Percentiles rank a stretch among this genome's conserved stretches.
These are phyloP conservation scores for Hemiscyllium ocellatum DNA, from an alignment of 2,113 vertebrate genomes.

Conservation along the genomic window DNA sequence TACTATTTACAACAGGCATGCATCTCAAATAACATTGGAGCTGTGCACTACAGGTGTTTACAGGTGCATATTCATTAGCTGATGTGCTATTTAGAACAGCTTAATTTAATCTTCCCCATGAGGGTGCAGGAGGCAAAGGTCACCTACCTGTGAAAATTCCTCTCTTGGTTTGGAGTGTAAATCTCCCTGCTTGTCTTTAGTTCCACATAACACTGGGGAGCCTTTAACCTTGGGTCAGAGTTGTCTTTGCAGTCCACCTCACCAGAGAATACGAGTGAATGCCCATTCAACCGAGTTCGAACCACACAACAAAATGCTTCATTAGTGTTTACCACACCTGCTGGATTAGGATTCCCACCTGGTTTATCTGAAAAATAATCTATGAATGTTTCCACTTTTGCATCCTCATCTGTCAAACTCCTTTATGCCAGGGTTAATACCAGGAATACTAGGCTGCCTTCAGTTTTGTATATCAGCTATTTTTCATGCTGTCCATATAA, in stretches of 20 bases:
- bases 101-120: not conserved
- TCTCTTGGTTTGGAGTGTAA: slow-evolving; percentile 70
- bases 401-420: not conserved
- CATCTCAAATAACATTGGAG: not conserved
- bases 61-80: not conserved
- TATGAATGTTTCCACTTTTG: not conserved
- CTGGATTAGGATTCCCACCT: slow-evolving; percentile 59
- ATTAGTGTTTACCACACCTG: slow-evolving; percentile 79
- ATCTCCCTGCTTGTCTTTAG: slow-evolving; percentile 82
- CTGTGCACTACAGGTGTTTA: not conserved
- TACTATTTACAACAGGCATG: not conserved
- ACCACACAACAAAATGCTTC: slow-evolving; percentile 83
- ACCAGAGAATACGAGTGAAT: slow-evolving; percentile 75
- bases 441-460: not conserved
- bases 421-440: not conserved
- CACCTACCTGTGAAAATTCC: slow-evolving; percentile 73
- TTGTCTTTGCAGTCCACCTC: slow-evolving; percentile 77
- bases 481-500: not conserved
- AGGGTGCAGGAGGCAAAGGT: not conserved
- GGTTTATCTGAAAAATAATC: slow-evolving; percentile 53
- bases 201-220: slow-evolving; percentile 76
- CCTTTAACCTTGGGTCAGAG: slow-evolving; percentile 51
- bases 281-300: slow-evolving; percentile 66
- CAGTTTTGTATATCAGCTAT: not conserved
- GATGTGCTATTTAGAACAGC: not conserved